These are phyloP conservation scores for Taenioides sp. DNA, from an alignment of 2,797 vertebrate genomes.

Conservation along the genomic window DNA sequence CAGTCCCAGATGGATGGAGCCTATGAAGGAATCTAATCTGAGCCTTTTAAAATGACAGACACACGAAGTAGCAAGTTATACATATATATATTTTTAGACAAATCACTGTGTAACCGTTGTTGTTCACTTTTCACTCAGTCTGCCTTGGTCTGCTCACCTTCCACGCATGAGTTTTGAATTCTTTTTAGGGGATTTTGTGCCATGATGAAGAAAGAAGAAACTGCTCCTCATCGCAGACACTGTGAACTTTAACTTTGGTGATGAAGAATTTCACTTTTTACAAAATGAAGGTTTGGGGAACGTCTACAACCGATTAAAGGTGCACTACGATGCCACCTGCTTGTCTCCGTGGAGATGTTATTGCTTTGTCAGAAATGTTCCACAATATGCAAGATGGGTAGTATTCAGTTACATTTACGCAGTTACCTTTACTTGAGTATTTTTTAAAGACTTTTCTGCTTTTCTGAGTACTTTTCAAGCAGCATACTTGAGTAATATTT, in stretches of 20 bases:
- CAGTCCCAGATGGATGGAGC: slow-evolving; percentile 69
- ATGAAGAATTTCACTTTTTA: slow-evolving; percentile 55
- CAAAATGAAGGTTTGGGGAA: slow-evolving; percentile 52
- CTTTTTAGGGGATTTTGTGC: slow-evolving; percentile 51
- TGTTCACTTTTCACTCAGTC: slow-evolving; percentile 54
- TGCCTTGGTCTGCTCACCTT: slow-evolving; percentile 55
- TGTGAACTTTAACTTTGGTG: slow-evolving; percentile 56
- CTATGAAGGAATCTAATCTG: slow-evolving; percentile 53
- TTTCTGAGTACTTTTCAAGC: no score
- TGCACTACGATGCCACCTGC: slow-evolving; percentile 17
- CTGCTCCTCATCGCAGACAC: slow-evolving; percentile 55
- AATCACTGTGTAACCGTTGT: slow-evolving; percentile 75
- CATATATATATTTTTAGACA: slow-evolving; percentile 28
- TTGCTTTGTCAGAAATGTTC: no score
- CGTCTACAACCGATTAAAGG: slow-evolving; percentile 33
- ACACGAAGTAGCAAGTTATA: slow-evolving; percentile 31
- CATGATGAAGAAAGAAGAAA: slow-evolving; percentile 66
- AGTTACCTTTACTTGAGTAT: no score
- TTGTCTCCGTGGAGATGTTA: not conserved
- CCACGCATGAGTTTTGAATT: slow-evolving; percentile 16
- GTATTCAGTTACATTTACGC: no score
- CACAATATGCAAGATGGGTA: no score
- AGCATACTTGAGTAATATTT: no score
- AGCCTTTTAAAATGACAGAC: slow-evolving; percentile 30
- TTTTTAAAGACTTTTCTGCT: no score